Percentiles rank a stretch among this genome's conserved stretches.
Conservation (phyloP, 1,140 invertebrate genomes). For the Coelopa frigida region DNA sequence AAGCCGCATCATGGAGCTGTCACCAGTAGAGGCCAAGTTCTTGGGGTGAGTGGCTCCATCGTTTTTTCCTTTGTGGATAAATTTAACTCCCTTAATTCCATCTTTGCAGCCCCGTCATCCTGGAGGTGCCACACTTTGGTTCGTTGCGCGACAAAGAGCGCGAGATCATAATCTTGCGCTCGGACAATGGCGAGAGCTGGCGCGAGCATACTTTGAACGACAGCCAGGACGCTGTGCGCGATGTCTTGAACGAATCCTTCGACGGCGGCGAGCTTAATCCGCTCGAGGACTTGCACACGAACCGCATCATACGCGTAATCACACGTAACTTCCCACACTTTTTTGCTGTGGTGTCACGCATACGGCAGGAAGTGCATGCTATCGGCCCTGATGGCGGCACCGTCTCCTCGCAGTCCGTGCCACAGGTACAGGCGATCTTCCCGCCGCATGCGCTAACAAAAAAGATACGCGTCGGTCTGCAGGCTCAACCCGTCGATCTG, state of each 20-base stretch:
- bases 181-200: constrained; percentile 98
- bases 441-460: constrained; percentile 96
- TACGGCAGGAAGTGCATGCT: constrained; percentile 96
- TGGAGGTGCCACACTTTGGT: constrained; percentile 98
- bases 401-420: constrained; percentile 93
- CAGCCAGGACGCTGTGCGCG: constrained; percentile 90
- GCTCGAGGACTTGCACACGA: constrained; percentile 75
- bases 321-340: constrained; percentile 98
- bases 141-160: constrained; percentile 90
- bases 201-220: constrained; percentile 93
- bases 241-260: constrained; percentile 85
- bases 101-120: constrained; percentile 71
- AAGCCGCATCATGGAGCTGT: constrained; percentile 91
- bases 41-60: constrained; percentile 54
- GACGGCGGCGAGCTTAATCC: constrained; percentile 81
- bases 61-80: background rate
- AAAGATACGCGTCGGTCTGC: constrained; percentile 98
- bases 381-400: constrained; percentile 98
- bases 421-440: constrained; percentile 97
- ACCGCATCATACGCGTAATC: constrained; percentile 87
- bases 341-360: constrained; percentile 95
- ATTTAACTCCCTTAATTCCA: background rate
- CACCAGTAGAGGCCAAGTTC: constrained; percentile 94
- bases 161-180: constrained; percentile 94
- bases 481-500: constrained; percentile 95